Base-by-base conservation (phyloP, 2,888 invertebrate genomes). In the Andrena fulva region DNA sequence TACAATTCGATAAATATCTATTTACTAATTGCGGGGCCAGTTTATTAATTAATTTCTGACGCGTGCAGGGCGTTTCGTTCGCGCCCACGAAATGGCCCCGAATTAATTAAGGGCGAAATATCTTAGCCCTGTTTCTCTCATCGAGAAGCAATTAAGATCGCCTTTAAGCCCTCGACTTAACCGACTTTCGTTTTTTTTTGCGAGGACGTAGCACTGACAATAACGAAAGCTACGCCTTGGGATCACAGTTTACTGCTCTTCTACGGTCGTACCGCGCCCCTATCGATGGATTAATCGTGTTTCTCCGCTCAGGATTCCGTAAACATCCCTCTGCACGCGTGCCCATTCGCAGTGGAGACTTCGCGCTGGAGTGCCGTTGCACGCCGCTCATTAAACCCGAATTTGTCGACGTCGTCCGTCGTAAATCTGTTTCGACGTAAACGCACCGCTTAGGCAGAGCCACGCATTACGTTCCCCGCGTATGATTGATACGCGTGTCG, bases 351-450 rank as follows among this genome's bases (percentile, higher is more conserved):
- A 16, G 24, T 12, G 42, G 3, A 10, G 60, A 12, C 54, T 4
- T 35, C 27, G 54, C 52, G 29, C 29, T 8, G 54, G 35, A 31
- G 54, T 16, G 35, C 24, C 42, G 70, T 10, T 42, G 16, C 24
- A 48, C 56, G 74, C n/a, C 62, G 35, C 66, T 74, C 63, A 16
- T 80, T 78, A 68, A 72, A 72, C 56, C 63, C 56, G 62, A 80
- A 71, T 80, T 80, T 78, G 72, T 78, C 72, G 72, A 72, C 67
- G 78, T 72, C 10, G 62, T 50, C 56, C 35, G 29, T 7, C 72
- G 67, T 78, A 78, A 80, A 80, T 80, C 80, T 80, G 77, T 67
- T 80, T 80, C 80, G 80, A 80, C 71, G 77, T 67, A 78, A 80
- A 72, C 80, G 54, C 67, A 72, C 62, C 52, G 80, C 33, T 71